Evolutionary conservation across 2,888 invertebrate species (phyloP), one percentile per base, ranked within the genome.

Genomic region (Philonicus albiceps): DNA sequence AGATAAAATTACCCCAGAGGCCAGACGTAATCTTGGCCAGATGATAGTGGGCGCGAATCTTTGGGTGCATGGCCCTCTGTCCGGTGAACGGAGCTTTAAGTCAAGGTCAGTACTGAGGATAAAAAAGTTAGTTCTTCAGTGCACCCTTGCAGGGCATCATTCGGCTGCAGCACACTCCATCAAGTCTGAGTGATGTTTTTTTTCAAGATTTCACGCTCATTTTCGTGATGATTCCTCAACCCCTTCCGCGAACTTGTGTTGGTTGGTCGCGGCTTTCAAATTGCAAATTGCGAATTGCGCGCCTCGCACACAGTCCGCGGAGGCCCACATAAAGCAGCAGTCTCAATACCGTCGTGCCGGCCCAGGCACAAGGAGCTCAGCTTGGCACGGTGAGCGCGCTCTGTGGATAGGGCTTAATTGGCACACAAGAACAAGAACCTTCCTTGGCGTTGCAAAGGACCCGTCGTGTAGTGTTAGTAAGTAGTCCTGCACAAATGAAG

Each of bases 401-500:
- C 40, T 40, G 37, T 37, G 37, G 72, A 37, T 72, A 19, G 6
- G 22, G 73, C 40, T 84, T 84, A 84, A 84, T 84, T 84, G 73
- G 84, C 84, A 84, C 27, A 84, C 73, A 73, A 84, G 40, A 84
- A 84, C 73, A 73, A 84, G 40, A 84, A 43, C 73, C 73, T 73
- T 84, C 31, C 84, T 84, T 40, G 84, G 73, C 27, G 22, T 37
- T 84, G 11, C 30, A 43, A 73, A 72, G 84, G 73, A 73, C 84
- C 27, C 72, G 16, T 4, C 27, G 31, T 31, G 13, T 40, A 73
- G 84, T 84, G 40, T 84, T 84, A 43, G 84, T 84, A 73, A 73
- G 34, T n/a, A 31, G 64, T 64, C 81, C 81, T 81, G 81, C 81
- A 81, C 81, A 81, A 81, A 81, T 81, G 81, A 81, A 81, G 55